Percentiles rank a stretch among this genome's conserved stretches.
Conservation (phyloP, 2,888 invertebrate genomes). For the Meta bourneti region DNA sequence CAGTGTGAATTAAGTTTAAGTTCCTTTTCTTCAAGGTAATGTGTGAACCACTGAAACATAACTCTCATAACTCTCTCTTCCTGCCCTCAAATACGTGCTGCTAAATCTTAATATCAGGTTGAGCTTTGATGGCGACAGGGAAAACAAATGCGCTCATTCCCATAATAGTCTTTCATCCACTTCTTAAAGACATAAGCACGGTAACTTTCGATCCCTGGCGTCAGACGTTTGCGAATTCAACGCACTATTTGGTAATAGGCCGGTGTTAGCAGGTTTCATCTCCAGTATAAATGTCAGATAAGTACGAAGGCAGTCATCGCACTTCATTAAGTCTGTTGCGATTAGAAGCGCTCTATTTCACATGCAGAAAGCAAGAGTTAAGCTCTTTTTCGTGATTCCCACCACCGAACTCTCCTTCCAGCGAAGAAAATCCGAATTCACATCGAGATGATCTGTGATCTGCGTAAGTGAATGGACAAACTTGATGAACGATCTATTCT, state of each 20-base stretch:
- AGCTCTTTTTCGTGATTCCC: neutral
- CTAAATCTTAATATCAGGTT: neutral
- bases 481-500: too few relatives aligned
- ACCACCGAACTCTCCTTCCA: neutral
- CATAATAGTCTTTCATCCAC: neutral
- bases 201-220: neutral
- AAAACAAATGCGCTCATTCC: neutral
- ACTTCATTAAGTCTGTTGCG: constrained; percentile 37
- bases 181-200: neutral
- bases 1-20: too few relatives aligned
- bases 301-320: neutral
- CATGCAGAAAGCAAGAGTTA: constrained; percentile 59
- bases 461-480: too few relatives aligned
- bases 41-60: neutral
- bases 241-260: constrained; percentile 26
- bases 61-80: neutral
- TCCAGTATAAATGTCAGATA: constrained; percentile 3
- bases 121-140: neutral
- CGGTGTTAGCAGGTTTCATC: constrained; percentile 7
- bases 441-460: too few relatives aligned
- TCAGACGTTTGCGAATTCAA: neutral
- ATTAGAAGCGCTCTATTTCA: constrained; percentile 63
- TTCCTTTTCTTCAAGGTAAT: too few relatives aligned
- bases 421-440: too few relatives aligned
- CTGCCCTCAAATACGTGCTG: neutral